These are phyloP conservation scores for Brachycybe producta DNA, from an alignment of 2,888 invertebrate genomes.

Conservation along the genomic window DNA sequence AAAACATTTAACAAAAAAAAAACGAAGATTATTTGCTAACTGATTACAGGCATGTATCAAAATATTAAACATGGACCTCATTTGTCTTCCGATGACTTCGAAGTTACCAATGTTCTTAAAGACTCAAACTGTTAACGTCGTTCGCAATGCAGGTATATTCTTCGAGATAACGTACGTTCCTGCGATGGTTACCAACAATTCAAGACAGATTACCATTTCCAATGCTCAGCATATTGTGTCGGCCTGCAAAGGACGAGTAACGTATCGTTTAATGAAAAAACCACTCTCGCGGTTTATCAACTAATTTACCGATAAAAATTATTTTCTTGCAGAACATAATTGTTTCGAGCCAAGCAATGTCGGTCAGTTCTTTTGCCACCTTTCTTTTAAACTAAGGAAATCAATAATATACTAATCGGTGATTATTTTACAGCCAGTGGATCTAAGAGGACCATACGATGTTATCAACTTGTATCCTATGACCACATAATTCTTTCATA, in stretches of 20 bases:
- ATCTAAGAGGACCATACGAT: conserved; percentile 11
- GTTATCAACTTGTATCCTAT: conserved; percentile 12
- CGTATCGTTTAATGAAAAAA: no score
- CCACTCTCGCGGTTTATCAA: not conserved
- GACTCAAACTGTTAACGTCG: not conserved
- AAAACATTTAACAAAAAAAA: not conserved
- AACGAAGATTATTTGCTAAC: not conserved
- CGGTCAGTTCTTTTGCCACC: not conserved
- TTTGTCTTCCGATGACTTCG: conserved; percentile 3
- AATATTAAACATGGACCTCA: conserved; percentile 6
- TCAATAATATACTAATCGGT: not conserved
- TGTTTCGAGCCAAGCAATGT: conserved; percentile 6
- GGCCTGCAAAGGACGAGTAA: not conserved
- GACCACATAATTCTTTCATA: not conserved
- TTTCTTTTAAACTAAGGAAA: not conserved
- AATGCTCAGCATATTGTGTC: not conserved
- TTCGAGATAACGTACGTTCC: conserved; percentile 10
- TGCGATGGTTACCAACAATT: not conserved
- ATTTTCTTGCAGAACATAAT: conserved; percentile 8
- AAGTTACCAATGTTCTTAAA: not conserved
- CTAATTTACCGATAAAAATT: not conserved
- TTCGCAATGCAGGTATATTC: not conserved
- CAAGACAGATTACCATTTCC: not conserved
- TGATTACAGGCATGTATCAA: conserved; percentile 1
- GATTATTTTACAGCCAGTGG: conserved; percentile 3